A percentile compares a stretch with the other conserved stretches of the same genome.
Evolutionary conservation across 2,888 invertebrate genomes (phyloP).

Genomic region (Acanthosepion lycidas): DNA sequence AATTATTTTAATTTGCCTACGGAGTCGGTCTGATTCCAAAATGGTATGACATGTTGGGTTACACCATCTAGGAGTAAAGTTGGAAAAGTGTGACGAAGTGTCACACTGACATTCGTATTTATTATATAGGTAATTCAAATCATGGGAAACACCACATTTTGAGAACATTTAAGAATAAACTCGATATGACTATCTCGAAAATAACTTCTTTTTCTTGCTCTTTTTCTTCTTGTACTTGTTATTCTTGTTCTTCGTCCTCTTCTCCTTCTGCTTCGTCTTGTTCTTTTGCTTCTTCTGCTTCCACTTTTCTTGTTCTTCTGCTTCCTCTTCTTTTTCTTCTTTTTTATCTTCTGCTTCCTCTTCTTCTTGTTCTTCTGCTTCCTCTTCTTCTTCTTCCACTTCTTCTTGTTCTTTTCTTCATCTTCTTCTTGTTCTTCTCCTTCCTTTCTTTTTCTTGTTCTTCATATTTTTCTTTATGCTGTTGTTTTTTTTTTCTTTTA

Average conservation of each 20-base stretch:
- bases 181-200: not conserved
- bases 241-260: not conserved
- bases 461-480: too few relatives aligned
- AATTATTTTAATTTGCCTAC: too few relatives aligned
- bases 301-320: not conserved
- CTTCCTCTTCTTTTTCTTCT: not conserved
- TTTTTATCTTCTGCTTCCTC: too few relatives aligned
- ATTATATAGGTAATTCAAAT: too few relatives aligned
- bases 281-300: constrained; percentile 17
- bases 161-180: too few relatives aligned
- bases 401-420: not conserved
- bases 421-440: constrained; percentile 5
- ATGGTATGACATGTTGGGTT: too few relatives aligned
- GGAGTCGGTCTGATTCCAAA: too few relatives aligned
- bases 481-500: not conserved
- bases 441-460: not conserved
- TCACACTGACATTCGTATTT: too few relatives aligned
- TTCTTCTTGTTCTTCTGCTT: not conserved
- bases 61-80: too few relatives aligned
- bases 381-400: not conserved
- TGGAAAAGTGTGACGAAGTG: too few relatives aligned
- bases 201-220: constrained; percentile 1
- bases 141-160: too few relatives aligned
- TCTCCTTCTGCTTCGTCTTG: not conserved
- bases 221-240: not conserved